Percentiles rank a stretch among this genome's conserved stretches.
Evolutionary conservation across 2,113 vertebrate genomes (phyloP).

Genomic region (Tachysurus fulvidraco): DNA sequence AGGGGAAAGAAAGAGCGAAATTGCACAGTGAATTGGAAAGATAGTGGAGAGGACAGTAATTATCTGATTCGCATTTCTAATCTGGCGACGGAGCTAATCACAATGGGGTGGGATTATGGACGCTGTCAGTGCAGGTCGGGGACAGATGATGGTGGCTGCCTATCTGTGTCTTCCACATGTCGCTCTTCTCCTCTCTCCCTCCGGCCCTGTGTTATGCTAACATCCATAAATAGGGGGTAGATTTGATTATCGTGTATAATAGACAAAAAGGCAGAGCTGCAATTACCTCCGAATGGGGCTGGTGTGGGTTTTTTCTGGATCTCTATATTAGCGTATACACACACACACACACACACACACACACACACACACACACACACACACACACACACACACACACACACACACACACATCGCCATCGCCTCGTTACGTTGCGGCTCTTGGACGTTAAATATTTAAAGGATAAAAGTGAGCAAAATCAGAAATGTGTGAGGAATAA

Average conservation of each 20-base stretch:
- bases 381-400: conserved; percentile 14
- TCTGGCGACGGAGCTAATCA: conserved; percentile 18
- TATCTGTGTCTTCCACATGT: conserved; percentile 43
- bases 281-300: conserved; percentile 31
- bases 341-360: neutral
- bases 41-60: conserved; percentile 23
- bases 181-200: neutral
- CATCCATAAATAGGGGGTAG: conserved; percentile 30
- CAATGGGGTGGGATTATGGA: conserved; percentile 2
- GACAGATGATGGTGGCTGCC: neutral
- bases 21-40: conserved; percentile 10
- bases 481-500: conserved; percentile 11
- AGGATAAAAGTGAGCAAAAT: neutral
- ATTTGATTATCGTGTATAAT: conserved; percentile 36
- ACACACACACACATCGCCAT: conserved; percentile 9
- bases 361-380: conserved; percentile 1
- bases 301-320: neutral
- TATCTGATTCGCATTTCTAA: conserved; percentile 30
- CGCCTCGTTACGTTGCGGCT: conserved; percentile 26
- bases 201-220: neutral
- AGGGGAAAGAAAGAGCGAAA: neutral
- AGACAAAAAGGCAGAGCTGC: conserved; percentile 30
- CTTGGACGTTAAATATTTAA: conserved; percentile 9
- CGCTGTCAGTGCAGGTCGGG: neutral
- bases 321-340: neutral